These are phyloP conservation scores for Melipona beecheii DNA, from an alignment of 2,888 invertebrate species.

Conservation along the genomic window DNA sequence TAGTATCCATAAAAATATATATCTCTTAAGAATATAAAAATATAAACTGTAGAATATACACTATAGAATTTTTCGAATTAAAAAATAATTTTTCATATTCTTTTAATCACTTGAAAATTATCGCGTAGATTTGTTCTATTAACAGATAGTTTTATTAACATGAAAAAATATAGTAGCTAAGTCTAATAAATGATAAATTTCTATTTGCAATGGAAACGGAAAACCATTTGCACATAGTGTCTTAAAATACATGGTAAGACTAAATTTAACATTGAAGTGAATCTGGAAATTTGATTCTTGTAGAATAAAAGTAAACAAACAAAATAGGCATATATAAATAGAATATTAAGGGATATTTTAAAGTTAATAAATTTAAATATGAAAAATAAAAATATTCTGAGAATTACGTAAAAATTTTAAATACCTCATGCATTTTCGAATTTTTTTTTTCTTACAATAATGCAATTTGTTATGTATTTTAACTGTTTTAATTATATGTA, in stretches of 20 bases:
- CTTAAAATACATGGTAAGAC: constrained; percentile 17
- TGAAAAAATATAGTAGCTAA: not conserved
- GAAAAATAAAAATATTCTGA: constrained; percentile 35
- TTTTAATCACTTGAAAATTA: not conserved
- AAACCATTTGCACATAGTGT: constrained; percentile 16
- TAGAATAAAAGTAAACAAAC: not conserved
- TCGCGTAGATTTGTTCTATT: not conserved
- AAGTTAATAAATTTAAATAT: not conserved
- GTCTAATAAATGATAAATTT: not conserved
- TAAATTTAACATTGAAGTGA: constrained; percentile 10
- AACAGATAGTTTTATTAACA: not conserved
- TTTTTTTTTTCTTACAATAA: constrained; percentile 54
- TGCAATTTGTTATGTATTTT: constrained; percentile 50
- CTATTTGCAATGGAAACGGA: not conserved
- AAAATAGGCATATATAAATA: not conserved
- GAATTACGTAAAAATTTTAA: constrained; percentile 5
- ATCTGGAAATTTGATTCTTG: constrained; percentile 33
- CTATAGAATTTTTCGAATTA: not conserved
- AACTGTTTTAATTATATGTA: not conserved
- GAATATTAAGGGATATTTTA: not conserved
- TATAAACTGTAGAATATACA: no score
- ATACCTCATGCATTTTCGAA: constrained; percentile 23
- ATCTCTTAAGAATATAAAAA: not conserved
- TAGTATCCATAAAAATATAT: not conserved
- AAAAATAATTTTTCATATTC: not conserved